Percentiles rank a stretch among this genome's conserved stretches.
Conservation (phyloP, 2,113 vertebrate species). For the Callospermophilus lateralis region DNA sequence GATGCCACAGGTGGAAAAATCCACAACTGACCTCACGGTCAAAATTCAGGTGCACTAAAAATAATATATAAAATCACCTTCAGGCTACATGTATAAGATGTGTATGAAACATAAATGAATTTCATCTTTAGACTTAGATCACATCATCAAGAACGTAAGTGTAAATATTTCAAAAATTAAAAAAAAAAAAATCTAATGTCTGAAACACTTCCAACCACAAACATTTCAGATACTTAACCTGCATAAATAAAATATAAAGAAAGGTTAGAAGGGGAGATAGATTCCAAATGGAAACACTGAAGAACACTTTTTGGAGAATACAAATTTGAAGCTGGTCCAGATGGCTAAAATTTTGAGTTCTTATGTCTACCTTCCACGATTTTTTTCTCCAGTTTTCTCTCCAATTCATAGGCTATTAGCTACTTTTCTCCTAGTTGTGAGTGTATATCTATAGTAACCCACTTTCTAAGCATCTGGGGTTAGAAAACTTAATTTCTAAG, state of each 20-base stretch:
- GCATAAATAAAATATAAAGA: not conserved
- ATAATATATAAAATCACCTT: not conserved
- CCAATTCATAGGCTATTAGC: not conserved
- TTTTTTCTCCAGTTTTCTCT: not conserved
- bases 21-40: not conserved
- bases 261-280: not conserved
- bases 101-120: not conserved
- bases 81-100: not conserved
- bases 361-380: not conserved
- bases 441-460: not conserved
- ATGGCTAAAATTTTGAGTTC: not conserved
- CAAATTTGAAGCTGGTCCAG: not conserved
- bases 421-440: not conserved
- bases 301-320: slow-evolving; percentile 1
- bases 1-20: not conserved
- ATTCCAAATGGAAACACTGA: not conserved
- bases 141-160: not conserved
- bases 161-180: not conserved
- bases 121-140: not conserved
- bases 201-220: not conserved
- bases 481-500: slow-evolving; percentile 40
- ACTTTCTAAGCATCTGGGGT: slow-evolving; percentile 41
- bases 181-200: not conserved
- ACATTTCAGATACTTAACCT: not conserved
- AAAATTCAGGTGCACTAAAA: not conserved